Conservation (phyloP, 2,797 vertebrate genomes). For the Myripristis murdjan region DNA sequence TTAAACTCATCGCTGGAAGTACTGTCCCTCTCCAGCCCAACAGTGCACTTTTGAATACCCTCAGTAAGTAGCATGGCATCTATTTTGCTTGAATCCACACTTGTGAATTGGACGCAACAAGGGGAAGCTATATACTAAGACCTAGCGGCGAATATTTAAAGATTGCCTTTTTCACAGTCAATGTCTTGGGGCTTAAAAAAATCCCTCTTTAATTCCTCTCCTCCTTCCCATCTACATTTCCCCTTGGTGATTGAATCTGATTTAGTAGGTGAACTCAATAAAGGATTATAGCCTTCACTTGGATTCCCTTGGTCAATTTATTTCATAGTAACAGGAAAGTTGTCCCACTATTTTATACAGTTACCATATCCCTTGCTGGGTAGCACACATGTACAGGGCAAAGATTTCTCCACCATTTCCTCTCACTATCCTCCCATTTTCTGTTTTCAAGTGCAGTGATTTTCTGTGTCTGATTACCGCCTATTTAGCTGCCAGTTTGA, state of each 20-base stretch:
- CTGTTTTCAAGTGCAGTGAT: constrained; percentile 11
- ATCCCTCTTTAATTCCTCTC: not conserved
- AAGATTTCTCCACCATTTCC: not conserved
- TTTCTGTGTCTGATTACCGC: constrained; percentile 1
- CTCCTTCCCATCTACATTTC: not conserved
- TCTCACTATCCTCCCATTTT: constrained; percentile 2
- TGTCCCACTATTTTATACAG: not conserved
- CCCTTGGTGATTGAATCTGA: not conserved
- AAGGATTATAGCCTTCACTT: not conserved
- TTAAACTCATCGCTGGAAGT: constrained; percentile 55
- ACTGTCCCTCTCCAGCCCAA: constrained; percentile 26
- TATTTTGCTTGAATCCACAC: constrained; percentile 19
- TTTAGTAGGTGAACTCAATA: not conserved
- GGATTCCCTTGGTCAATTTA: not conserved
- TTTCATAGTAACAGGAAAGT: not conserved
- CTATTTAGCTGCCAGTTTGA: not conserved
- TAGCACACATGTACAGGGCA: not conserved
- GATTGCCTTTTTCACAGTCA: not conserved
- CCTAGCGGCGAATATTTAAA: not conserved
- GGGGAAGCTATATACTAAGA: not conserved
- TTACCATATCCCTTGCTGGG: not conserved
- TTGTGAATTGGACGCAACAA: constrained; percentile 29
- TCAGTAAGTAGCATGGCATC: not conserved
- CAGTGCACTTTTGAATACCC: constrained; percentile 41
- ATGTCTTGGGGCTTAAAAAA: not conserved